Percentiles rank a stretch among this genome's conserved stretches.
phyloP scores from a whole-genome alignment of 2,888 invertebrate species.

The Cheilosia vulpina region DNA sequence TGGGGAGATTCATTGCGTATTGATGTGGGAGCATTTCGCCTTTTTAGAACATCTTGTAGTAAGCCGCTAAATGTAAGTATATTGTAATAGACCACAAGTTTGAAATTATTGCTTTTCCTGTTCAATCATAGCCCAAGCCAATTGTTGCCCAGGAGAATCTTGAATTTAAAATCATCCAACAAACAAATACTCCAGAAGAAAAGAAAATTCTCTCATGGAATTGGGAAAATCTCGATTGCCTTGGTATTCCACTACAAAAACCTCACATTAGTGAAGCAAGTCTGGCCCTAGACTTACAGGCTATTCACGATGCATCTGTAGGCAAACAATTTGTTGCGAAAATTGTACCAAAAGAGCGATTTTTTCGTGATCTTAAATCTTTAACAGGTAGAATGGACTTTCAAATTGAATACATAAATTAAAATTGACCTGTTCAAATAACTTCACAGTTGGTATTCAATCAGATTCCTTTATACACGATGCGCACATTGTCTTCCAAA shows the following conservation, averaged over 20 bases:
- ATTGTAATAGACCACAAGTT: neutral
- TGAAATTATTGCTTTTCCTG: neutral
- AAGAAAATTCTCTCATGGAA: conserved; percentile 76
- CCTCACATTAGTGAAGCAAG: conserved; percentile 77
- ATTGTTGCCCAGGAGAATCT: neutral
- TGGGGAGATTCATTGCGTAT: conserved; percentile 76
- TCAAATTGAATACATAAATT: neutral
- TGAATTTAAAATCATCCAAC: neutral
- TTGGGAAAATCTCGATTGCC: conserved; percentile 78
- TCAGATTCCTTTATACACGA: conserved; percentile 85
- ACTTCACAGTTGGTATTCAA: conserved; percentile 85
- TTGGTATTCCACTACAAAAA: conserved; percentile 75
- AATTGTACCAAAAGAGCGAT: conserved; percentile 73
- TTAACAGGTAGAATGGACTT: conserved; percentile 77
- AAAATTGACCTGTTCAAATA: neutral
- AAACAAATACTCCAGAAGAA: neutral
- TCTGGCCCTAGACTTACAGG: conserved; percentile 76
- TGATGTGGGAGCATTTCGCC: conserved; percentile 72
- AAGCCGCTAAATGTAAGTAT: conserved; percentile 21
- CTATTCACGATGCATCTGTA: conserved; percentile 70
- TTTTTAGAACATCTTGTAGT: conserved; percentile 54
- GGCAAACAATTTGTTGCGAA: conserved; percentile 76
- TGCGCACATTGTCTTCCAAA: conserved; percentile 83
- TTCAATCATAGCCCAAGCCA: neutral
- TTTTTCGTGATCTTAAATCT: conserved; percentile 80